These are phyloP conservation scores for Setipinna tenuifilis DNA, from an alignment of 2,797 vertebrate species.

Conservation along the genomic window DNA sequence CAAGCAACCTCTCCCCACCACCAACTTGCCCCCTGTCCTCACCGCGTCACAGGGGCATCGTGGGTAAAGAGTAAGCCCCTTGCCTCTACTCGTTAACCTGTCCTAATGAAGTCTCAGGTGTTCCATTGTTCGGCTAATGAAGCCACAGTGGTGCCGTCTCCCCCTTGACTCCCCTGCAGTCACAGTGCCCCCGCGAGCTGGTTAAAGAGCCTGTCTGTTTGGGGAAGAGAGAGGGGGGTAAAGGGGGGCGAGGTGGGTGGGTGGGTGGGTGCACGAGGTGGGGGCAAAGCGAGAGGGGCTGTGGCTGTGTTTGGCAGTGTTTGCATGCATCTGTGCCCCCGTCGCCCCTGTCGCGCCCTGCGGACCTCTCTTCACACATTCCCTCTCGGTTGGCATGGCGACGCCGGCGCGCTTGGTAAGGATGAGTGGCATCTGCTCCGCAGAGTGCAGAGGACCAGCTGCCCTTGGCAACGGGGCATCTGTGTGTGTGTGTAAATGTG, in stretches of 20 bases:
- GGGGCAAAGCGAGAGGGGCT: constrained; percentile 41
- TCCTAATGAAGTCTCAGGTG: constrained; percentile 86
- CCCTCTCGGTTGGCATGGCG: constrained; percentile 68
- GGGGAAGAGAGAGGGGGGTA: too few relatives aligned
- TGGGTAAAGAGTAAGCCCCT: constrained; percentile 41
- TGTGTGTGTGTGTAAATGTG: constrained; percentile 68
- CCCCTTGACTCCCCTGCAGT: constrained; percentile 18
- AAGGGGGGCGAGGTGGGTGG: neutral
- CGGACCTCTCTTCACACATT: constrained; percentile 71
- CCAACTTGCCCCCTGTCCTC: neutral
- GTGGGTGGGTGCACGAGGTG: neutral
- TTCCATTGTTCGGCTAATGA: constrained; percentile 80
- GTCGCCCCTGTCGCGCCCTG: constrained; percentile 60
- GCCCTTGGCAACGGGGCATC: constrained; percentile 58
- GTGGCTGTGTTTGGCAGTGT: constrained; percentile 46
- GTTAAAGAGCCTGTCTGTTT: constrained; percentile 5
- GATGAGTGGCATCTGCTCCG: constrained; percentile 65
- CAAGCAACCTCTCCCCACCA: constrained; percentile 28
- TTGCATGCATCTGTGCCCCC: constrained; percentile 56
- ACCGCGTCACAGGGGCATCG: neutral
- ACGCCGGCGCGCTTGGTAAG: constrained; percentile 64
- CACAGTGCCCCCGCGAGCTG: constrained; percentile 1
- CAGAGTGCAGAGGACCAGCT: constrained; percentile 49
- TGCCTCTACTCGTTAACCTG: constrained; percentile 84
- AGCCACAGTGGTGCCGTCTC: constrained; percentile 74